Evolutionary conservation across 2,113 vertebrate genomes (phyloP).

Genomic region (Pica pica): DNA sequence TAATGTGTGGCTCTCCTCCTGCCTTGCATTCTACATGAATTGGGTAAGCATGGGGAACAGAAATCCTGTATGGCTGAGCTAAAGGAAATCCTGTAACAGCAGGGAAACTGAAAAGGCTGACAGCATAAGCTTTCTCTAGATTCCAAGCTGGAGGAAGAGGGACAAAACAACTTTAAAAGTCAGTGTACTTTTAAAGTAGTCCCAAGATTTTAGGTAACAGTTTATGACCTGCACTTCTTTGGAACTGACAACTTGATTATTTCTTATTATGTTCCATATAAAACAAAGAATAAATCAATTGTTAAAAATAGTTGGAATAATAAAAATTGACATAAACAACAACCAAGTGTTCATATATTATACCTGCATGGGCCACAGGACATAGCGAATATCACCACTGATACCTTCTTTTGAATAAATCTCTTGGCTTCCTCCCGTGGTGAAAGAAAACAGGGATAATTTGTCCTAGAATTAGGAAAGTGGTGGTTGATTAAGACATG

Average conservation of each 20-base stretch:
- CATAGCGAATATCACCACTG: conserved; percentile 56
- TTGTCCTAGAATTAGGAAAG: conserved; percentile 61
- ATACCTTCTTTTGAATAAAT: conserved; percentile 27
- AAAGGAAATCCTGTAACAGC: not conserved
- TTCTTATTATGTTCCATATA: not conserved
- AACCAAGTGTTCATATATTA: not conserved
- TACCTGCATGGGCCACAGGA: conserved; percentile 80
- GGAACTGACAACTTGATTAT: not conserved
- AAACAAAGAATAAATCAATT: not conserved
- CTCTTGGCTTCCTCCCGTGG: conserved; percentile 55
- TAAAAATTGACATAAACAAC: not conserved
- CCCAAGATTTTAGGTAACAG: not conserved
- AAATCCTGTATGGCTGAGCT: not conserved
- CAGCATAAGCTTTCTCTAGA: not conserved
- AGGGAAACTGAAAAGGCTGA: not conserved
- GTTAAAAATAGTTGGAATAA: not conserved
- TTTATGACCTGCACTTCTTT: not conserved
- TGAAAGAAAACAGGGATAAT: conserved; percentile 71
- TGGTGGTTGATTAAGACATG: not conserved
- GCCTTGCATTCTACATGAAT: not conserved
- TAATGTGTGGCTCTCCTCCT: not conserved
- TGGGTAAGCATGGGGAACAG: not conserved
- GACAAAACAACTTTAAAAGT: not conserved
- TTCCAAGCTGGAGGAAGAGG: not conserved
- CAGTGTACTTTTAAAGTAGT: not conserved